Percentiles rank a stretch among this genome's conserved stretches.
Conservation (phyloP, 2,113 vertebrate genomes). For the Prietella phreatophila region DNA sequence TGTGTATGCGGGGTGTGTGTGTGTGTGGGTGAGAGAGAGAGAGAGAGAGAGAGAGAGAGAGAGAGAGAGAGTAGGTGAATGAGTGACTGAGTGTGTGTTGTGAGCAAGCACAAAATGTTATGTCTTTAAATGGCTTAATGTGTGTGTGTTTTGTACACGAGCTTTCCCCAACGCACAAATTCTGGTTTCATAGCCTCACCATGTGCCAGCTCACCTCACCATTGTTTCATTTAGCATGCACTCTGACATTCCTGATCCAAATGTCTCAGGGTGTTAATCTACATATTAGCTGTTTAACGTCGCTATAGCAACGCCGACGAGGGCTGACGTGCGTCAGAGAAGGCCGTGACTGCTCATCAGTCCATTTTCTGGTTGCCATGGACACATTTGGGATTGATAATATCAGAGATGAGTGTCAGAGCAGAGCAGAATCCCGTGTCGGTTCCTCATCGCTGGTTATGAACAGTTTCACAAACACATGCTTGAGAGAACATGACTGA, state of each 20-base stretch:
- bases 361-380: conserved; percentile 33
- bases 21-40: too few species aligned
- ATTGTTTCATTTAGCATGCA: conserved; percentile 10
- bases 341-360: conserved; percentile 6
- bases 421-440: conserved; percentile 19
- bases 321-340: conserved; percentile 35
- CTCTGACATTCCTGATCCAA: not conserved
- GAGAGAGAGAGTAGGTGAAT: not conserved
- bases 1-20: conserved; percentile 7
- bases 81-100: conserved; percentile 2
- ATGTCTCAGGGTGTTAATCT: conserved; percentile 21
- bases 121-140: conserved; percentile 3
- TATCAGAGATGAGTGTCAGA: conserved; percentile 41
- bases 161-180: not conserved
- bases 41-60: conserved; percentile 4
- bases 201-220: not conserved
- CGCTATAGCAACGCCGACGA: conserved; percentile 1
- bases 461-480: conserved; percentile 10
- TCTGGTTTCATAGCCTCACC: not conserved
- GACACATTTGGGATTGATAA: conserved; percentile 23
- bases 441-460: conserved; percentile 17
- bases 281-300: conserved; percentile 37
- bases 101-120: not conserved
- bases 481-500: not conserved
- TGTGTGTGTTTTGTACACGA: conserved; percentile 12